Percentiles rank a stretch among this genome's conserved stretches.
Conservation (phyloP, 2,888 invertebrate species). For the Coenonympha arcania region DNA sequence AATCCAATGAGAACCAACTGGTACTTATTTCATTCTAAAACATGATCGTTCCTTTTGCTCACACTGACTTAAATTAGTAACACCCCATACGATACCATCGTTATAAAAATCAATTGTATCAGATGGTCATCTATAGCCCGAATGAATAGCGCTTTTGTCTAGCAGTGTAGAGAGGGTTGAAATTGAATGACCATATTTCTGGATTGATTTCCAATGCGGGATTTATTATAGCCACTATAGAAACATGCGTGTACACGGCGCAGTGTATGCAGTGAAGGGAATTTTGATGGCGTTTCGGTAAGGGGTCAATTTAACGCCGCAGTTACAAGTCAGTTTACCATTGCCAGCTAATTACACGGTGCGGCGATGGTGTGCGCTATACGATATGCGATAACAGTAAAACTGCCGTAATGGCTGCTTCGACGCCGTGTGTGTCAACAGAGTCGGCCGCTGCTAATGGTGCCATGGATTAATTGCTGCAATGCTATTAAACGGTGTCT, state of each 20-base stretch:
- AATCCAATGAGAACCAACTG: too few relatives aligned
- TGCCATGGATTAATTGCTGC: slow-evolving; percentile 27
- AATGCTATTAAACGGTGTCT: slow-evolving; percentile 19
- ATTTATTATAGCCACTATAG: not conserved
- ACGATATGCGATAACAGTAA: slow-evolving; percentile 70
- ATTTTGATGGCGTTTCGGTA: slow-evolving; percentile 10
- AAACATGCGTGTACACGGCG: not conserved
- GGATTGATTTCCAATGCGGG: slow-evolving; percentile 30
- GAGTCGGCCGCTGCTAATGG: slow-evolving; percentile 57
- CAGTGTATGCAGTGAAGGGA: not conserved
- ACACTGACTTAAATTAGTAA: not conserved
- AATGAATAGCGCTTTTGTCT: slow-evolving; percentile 46
- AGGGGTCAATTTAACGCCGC: slow-evolving; percentile 28
- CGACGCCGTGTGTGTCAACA: slow-evolving; percentile 58
- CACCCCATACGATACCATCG: not conserved
- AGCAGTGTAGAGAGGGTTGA: slow-evolving; percentile 40
- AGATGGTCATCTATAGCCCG: slow-evolving; percentile 52
- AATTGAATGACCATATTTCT: slow-evolving; percentile 15
- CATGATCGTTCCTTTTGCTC: too few relatives aligned
- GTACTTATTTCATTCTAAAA: too few relatives aligned
- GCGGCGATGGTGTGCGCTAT: slow-evolving; percentile 37
- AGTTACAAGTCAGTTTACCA: slow-evolving; percentile 45
- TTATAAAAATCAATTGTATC: slow-evolving; percentile 52
- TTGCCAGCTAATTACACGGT: slow-evolving; percentile 62
- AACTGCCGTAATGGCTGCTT: slow-evolving; percentile 56